A percentile compares a stretch with the other conserved stretches of the same genome.
These are phyloP conservation scores for Tympanoctomys barrerae DNA, from an alignment of 2,797 vertebrate species.

Conservation along the genomic window DNA sequence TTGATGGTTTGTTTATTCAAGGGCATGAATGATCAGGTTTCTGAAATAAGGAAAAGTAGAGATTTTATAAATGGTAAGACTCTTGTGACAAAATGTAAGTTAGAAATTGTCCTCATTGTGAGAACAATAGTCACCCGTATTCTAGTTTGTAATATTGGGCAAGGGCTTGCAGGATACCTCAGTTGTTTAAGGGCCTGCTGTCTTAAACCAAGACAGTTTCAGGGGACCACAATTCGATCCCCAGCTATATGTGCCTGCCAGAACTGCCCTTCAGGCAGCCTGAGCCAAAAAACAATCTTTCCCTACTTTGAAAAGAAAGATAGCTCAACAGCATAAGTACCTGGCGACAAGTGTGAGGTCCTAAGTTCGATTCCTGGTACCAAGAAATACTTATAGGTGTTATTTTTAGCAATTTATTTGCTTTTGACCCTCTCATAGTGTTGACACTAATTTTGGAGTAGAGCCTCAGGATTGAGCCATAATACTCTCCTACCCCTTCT, in stretches of 20 bases:
- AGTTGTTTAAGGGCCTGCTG: too few species aligned
- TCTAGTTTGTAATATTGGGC: not conserved
- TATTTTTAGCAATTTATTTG: not conserved
- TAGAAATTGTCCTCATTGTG: not conserved
- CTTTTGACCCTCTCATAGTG: not conserved
- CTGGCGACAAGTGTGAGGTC: too few species aligned
- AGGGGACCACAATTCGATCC: too few species aligned
- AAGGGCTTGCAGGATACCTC: too few species aligned
- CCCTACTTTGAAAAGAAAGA: too few species aligned
- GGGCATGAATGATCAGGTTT: not conserved
- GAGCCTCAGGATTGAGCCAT: not conserved
- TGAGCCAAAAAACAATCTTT: too few species aligned
- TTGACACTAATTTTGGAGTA: not conserved
- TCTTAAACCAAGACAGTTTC: too few species aligned
- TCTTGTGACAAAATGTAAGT: not conserved
- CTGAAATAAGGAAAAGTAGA: slow-evolving; percentile 3
- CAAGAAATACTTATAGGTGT: too few species aligned
- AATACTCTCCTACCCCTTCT: not conserved
- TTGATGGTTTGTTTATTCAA: not conserved
- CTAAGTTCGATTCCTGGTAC: too few species aligned
- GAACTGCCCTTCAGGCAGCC: too few species aligned
- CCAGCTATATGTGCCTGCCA: too few species aligned
- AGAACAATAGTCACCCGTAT: not conserved
- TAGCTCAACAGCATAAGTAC: too few species aligned
- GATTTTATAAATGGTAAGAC: not conserved